These are phyloP conservation scores for Cancer borealis DNA, from an alignment of 2,888 invertebrate species.

Conservation along the genomic window DNA sequence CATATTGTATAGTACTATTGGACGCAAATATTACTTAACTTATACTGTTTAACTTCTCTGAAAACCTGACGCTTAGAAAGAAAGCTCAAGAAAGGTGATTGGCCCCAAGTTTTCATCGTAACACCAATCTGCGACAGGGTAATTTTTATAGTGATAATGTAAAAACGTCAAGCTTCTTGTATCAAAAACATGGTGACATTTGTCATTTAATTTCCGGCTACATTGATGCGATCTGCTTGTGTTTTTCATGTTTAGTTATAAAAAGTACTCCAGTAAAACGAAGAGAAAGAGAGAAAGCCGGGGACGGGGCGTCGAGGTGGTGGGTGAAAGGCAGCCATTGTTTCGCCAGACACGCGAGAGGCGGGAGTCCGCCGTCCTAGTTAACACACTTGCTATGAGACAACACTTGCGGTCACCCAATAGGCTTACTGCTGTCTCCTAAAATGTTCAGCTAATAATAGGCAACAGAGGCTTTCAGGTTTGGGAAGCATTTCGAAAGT, in stretches of 20 bases:
- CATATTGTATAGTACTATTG: neutral
- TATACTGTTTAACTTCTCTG: neutral
- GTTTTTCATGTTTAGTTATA: neutral
- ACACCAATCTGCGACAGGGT: neutral
- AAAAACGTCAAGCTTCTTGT: neutral
- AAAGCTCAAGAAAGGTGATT: neutral
- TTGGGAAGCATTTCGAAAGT: neutral
- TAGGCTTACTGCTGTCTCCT: neutral
- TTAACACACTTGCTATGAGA: neutral
- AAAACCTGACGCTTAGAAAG: neutral
- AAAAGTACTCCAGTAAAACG: neutral
- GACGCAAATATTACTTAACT: neutral
- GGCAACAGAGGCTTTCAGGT: neutral
- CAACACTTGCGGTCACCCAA: conserved; percentile 18
- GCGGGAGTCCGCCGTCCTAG: neutral
- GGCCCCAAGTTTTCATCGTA: neutral
- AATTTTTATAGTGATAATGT: neutral
- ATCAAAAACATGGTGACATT: neutral
- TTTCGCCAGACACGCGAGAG: conserved; percentile 31
- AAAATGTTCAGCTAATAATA: neutral
- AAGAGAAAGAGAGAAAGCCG: conserved; percentile 45
- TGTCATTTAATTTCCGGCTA: neutral
- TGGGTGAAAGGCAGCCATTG: conserved; percentile 36
- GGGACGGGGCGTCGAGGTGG: neutral
- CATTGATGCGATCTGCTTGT: neutral